Conservation (phyloP, 2,888 invertebrate genomes). For the Vanessa cardui region DNA sequence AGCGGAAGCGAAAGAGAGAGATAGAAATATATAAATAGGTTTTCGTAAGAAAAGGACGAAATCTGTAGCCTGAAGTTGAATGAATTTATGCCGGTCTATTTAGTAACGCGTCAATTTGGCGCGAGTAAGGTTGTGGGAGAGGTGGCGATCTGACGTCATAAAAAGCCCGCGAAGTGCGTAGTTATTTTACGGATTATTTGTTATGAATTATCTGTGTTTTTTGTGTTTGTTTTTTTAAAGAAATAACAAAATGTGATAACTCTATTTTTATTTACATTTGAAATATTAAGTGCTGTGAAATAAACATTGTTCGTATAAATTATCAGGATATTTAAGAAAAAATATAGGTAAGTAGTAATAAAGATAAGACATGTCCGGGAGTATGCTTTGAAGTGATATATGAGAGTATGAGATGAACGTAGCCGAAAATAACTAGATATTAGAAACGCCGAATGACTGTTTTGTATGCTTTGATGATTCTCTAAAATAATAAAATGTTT, state of each 20-base stretch:
- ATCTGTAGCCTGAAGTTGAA: slow-evolving; percentile 72
- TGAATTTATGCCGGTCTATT: slow-evolving; percentile 82
- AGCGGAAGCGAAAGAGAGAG: slow-evolving; percentile 72
- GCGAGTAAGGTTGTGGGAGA: slow-evolving; percentile 72
- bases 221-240: slow-evolving; percentile 19
- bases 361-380: slow-evolving; percentile 66
- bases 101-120: slow-evolving; percentile 81
- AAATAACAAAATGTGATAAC: background rate
- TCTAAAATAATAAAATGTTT: slow-evolving; percentile 21
- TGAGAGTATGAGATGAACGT: slow-evolving; percentile 59
- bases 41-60: slow-evolving; percentile 52
- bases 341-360: slow-evolving; percentile 48
- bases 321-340: slow-evolving; percentile 39
- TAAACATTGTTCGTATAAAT: slow-evolving; percentile 33
- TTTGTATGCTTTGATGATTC: slow-evolving; percentile 23
- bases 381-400: slow-evolving; percentile 64
- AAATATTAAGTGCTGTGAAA: slow-evolving; percentile 20
- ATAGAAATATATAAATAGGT: slow-evolving; percentile 43
- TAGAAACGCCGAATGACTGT: slow-evolving; percentile 31
- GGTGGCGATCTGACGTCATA: slow-evolving; percentile 41
- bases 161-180: slow-evolving; percentile 38
- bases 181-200: slow-evolving; percentile 17
- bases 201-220: slow-evolving; percentile 11
- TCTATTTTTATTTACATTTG: background rate
- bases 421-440: slow-evolving; percentile 57